Evolutionary conservation across 2,888 invertebrate genomes (phyloP).

Genomic region (Alitta virens): DNA sequence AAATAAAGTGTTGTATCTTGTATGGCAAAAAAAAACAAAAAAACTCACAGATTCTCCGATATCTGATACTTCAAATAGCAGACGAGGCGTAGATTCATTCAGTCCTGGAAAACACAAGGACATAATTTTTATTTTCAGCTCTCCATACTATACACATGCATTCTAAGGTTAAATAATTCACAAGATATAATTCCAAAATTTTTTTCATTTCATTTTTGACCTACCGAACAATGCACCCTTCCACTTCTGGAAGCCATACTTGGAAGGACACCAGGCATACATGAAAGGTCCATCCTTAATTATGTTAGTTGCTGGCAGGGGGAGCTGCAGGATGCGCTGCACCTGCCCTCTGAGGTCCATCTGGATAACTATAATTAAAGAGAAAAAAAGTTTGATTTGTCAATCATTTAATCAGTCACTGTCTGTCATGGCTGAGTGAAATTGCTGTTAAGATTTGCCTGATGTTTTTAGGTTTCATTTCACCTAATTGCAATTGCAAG

Average conservation of each 20-base stretch:
- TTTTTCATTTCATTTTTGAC: no score
- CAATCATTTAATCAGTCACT: no score
- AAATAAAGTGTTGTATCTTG: not conserved
- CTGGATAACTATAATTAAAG: constrained; percentile 3
- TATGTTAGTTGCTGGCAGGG: constrained; percentile 2
- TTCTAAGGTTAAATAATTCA: no score
- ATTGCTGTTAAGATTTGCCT: no score
- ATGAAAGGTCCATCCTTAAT: constrained; percentile 10
- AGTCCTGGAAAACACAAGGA: constrained; percentile 3
- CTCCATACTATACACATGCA: no score
- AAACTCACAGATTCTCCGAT: constrained; percentile 16
- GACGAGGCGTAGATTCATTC: constrained; percentile 1
- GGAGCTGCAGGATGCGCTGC: constrained; percentile 7
- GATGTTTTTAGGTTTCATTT: no score
- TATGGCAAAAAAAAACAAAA: not conserved
- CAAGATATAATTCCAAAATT: no score
- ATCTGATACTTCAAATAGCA: constrained; percentile 10
- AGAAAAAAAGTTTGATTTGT: no score
- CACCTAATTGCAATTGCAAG: no score
- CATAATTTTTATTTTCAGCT: no score
- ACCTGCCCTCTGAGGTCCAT: constrained; percentile 9
- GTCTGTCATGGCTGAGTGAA: no score
- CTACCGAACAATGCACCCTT: constrained; percentile 23
- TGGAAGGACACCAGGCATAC: constrained; percentile 25
- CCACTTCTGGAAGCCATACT: constrained; percentile 14